Evolutionary conservation across 2,113 vertebrate species (phyloP).

Genomic region (Python bivittatus): DNA sequence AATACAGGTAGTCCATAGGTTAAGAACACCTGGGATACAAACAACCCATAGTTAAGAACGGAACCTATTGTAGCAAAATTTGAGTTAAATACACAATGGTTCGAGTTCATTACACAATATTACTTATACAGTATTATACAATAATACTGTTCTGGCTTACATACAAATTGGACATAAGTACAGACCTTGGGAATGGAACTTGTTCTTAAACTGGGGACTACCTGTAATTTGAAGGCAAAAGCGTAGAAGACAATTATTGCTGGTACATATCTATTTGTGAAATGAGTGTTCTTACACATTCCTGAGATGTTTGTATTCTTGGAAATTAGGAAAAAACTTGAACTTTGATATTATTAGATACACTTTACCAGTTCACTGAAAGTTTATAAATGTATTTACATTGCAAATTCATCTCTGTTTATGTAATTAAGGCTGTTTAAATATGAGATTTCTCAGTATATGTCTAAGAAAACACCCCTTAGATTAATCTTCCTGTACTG

Average conservation of each 20-base stretch:
- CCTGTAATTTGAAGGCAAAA: no score
- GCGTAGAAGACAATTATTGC: slow-evolving; percentile 7
- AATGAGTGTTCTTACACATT: slow-evolving; percentile 49
- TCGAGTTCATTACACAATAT: no score
- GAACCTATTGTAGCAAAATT: no score
- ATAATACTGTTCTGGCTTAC: no score
- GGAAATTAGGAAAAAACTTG: not conserved
- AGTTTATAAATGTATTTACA: not conserved
- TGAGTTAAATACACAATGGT: no score
- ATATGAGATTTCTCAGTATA: not conserved
- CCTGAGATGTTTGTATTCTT: not conserved
- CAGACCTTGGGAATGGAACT: no score
- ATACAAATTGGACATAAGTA: no score
- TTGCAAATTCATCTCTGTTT: not conserved
- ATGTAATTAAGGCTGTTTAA: not conserved
- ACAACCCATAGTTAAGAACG: no score
- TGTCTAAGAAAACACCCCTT: not conserved
- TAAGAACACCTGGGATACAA: no score
- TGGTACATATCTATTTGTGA: slow-evolving; percentile 39
- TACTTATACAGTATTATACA: no score
- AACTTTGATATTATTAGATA: not conserved
- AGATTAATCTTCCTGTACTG: not conserved
- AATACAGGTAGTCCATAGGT: no score
- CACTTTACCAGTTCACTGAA: not conserved
- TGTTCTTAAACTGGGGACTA: no score